Base-by-base conservation (phyloP, 1,140 invertebrate genomes). In the Hypsibius dujardini region DNA sequence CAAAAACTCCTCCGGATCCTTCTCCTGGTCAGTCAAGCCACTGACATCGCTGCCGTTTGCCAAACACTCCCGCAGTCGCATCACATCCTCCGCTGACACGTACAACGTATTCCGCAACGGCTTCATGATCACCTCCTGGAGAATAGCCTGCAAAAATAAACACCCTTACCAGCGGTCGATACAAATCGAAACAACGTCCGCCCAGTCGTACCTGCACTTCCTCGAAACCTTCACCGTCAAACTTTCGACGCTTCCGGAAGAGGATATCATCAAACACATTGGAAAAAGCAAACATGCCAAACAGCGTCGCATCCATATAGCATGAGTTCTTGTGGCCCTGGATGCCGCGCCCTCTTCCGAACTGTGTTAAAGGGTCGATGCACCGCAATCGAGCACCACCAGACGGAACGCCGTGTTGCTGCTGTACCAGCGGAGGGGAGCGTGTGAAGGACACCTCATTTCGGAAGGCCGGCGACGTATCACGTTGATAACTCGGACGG, bases 301-400 rank as follows among this genome's bases (percentile, higher is more conserved):
- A 95, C 2, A 97, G 81, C 1, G 92, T 95, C 1, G 93, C 92
- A 79, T 98, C 95, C 72, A 97, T 82, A 79, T 98, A 98, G 79
- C 95, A 98, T 0, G 92, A 96, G 82, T 97, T 98, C 77, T 95
- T 90, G 79, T 96, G 92, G 2, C 95, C 95, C 81, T 97, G 93
- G 75, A 96, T 96, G 1, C 94, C 93, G 70, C 78, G 78, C 72
- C 80, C 78, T 73, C 81, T 81, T 1, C 82, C 82, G 73, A 28
- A 28, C 28, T 28, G 28, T 28, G 28, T 28, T 28, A 28, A 28
- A 28, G 28, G 28, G 28, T 28, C 28, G 28, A 28, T 28, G 28
- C 28, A 28, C 28, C 28, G 28, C 28, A 28, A 28, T 28, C 28
- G 28, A 28, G 28, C 28, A 28, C 28, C 28, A 28, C 28, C 28